Evolutionary conservation across 2,888 invertebrate species (phyloP).

Genomic region (Aporophyla nigra): DNA sequence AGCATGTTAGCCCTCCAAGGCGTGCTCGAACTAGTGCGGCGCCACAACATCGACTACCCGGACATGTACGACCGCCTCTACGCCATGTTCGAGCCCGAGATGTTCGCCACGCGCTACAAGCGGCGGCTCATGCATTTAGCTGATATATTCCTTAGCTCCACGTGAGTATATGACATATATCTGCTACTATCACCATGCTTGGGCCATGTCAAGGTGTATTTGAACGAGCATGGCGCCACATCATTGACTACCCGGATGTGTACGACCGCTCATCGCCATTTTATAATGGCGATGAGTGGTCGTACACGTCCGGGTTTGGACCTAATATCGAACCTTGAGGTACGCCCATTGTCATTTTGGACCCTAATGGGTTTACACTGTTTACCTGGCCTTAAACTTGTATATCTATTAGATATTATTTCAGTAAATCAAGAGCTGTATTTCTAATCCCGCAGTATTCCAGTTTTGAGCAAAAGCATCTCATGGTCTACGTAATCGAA

Average conservation of each 20-base stretch:
- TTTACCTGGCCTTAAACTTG: too few species aligned
- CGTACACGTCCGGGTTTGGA: too few species aligned
- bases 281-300: too few species aligned
- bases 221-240: not conserved
- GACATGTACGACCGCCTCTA: slow-evolving; percentile 98
- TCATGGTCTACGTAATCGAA: not conserved
- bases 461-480: not conserved
- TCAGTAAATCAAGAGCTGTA: not conserved
- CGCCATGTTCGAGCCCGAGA: slow-evolving; percentile 97
- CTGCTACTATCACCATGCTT: not conserved
- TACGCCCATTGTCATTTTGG: too few species aligned
- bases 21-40: slow-evolving; percentile 96
- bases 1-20: slow-evolving; percentile 98
- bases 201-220: not conserved
- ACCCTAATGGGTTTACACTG: too few species aligned
- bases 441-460: not conserved
- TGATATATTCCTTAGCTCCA: slow-evolving; percentile 97
- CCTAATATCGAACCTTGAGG: too few species aligned
- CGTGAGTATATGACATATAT: slow-evolving; percentile 89
- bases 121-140: slow-evolving; percentile 96
- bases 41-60: slow-evolving; percentile 98
- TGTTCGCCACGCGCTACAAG: slow-evolving; percentile 97
- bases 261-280: not conserved
- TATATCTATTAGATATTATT: not conserved
- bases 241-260: not conserved